A percentile compares a stretch with the other conserved stretches of the same genome.
Evolutionary conservation across 92 coral and sea anemone species (phyloP).

Genomic region (Epizoanthus fatuus): DNA sequence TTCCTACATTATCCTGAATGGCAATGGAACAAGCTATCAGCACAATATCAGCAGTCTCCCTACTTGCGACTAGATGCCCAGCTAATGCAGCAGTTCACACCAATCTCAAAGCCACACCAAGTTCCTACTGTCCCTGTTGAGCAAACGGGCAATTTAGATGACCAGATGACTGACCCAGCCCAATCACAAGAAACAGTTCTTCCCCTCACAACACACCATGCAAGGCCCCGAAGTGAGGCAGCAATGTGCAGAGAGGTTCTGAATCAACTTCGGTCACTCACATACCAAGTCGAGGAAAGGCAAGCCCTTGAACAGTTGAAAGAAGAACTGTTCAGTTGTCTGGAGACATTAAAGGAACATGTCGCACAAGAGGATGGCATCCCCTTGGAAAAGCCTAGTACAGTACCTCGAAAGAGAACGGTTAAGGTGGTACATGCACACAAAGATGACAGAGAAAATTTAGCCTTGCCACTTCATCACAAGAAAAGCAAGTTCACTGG

Average conservation of each 20-base stretch:
- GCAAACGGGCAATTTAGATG: not conserved
- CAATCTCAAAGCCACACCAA: not conserved
- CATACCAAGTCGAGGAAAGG: not conserved
- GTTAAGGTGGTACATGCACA: no score
- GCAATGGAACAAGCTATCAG: slow-evolving; percentile 50
- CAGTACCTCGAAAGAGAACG: not conserved
- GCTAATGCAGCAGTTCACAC: slow-evolving; percentile 17
- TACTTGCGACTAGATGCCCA: slow-evolving; percentile 43
- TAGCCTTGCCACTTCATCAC: not conserved
- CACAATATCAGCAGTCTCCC: slow-evolving; percentile 56
- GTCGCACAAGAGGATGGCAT: slow-evolving; percentile 54
- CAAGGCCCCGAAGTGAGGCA: slow-evolving; percentile 30
- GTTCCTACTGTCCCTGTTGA: not conserved
- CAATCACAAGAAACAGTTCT: not conserved
- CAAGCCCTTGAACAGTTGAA: not conserved
- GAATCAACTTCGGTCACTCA: not conserved
- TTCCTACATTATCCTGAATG: slow-evolving; percentile 53
- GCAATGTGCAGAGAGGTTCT: slow-evolving; percentile 20
- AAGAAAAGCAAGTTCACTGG: slow-evolving; percentile 47
- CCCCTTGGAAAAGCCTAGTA: slow-evolving; percentile 23
- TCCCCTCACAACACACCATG: slow-evolving; percentile 19
- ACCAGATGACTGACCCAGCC: not conserved
- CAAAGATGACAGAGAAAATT: not conserved
- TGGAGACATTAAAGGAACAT: slow-evolving; percentile 3
- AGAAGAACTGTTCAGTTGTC: not conserved